Percentiles rank a stretch among this genome's conserved stretches.
These are phyloP conservation scores for Ericerus pela DNA, from an alignment of 1,140 invertebrate genomes.

Conservation along the genomic window DNA sequence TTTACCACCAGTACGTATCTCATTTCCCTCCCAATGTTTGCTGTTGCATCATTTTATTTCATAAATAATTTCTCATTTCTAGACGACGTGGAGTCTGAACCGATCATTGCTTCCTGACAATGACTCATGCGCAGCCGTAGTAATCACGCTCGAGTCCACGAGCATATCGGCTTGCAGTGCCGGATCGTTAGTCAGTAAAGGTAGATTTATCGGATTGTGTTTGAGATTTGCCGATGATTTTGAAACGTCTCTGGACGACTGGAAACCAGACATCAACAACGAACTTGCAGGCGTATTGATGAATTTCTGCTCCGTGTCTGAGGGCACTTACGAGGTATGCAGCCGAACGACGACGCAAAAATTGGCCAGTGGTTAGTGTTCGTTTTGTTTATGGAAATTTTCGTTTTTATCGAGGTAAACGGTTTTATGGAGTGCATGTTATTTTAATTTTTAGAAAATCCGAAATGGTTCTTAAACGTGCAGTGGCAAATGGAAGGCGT, in stretches of 20 bases:
- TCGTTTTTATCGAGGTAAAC: background rate
- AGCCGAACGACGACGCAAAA: constrained; percentile 66
- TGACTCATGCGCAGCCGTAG: constrained; percentile 75
- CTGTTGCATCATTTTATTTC: background rate
- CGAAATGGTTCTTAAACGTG: constrained; percentile 95
- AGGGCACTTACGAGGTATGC: constrained; percentile 94
- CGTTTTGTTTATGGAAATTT: background rate
- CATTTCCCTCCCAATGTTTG: background rate
- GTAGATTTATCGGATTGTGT: constrained; percentile 66
- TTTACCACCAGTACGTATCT: constrained; percentile 41
- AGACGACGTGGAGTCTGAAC: constrained; percentile 44
- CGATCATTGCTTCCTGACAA: constrained; percentile 48
- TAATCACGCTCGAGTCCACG: constrained; percentile 85
- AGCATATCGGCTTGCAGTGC: constrained; percentile 75
- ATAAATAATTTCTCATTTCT: constrained; percentile 4
- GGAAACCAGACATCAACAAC: constrained; percentile 82
- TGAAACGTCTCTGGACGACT: constrained; percentile 88
- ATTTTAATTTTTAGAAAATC: constrained; percentile 59
- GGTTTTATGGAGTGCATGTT: background rate
- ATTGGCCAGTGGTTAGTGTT: constrained; percentile 5
- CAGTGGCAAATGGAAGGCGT: constrained; percentile 99
- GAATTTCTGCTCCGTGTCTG: constrained; percentile 94
- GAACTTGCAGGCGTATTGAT: constrained; percentile 46
- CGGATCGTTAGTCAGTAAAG: constrained; percentile 60
- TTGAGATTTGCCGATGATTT: constrained; percentile 92